These are phyloP conservation scores for Gymnobelideus leadbeateri DNA, from an alignment of 2,113 vertebrate species.

Conservation along the genomic window DNA sequence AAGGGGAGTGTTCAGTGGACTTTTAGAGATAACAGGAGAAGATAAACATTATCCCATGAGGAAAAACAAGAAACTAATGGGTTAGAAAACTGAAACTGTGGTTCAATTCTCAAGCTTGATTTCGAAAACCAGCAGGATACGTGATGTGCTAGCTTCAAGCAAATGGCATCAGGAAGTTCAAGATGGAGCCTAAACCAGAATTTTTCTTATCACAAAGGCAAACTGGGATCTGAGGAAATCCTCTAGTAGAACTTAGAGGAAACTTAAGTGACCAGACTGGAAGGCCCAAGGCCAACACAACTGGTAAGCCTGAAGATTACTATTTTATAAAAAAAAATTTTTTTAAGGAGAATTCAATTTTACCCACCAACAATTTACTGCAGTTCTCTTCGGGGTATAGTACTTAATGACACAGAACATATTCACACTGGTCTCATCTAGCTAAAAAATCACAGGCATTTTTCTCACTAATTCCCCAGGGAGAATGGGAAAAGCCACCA, in stretches of 20 bases:
- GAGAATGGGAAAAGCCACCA: background rate
- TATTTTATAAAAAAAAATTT: background rate
- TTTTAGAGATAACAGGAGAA: background rate
- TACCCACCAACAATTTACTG: background rate
- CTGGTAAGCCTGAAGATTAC: background rate
- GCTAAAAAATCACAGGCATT: background rate
- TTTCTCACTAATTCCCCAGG: background rate
- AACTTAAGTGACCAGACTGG: background rate
- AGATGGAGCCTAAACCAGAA: background rate
- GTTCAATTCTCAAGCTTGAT: background rate
- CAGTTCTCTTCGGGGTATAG: background rate
- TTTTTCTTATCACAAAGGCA: background rate
- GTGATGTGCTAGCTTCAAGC: background rate
- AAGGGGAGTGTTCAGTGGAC: background rate
- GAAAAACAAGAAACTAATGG: background rate
- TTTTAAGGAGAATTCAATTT: background rate
- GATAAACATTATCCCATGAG: background rate
- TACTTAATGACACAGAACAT: background rate
- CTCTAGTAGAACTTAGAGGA: background rate
- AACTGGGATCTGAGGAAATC: background rate
- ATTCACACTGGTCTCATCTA: background rate
- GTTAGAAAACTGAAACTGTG: background rate
- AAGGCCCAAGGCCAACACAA: background rate
- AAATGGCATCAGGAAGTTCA: background rate
- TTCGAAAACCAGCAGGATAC: background rate